phyloP scores from a whole-genome alignment of 2,888 invertebrate species.

The Drosophila merina region DNA sequence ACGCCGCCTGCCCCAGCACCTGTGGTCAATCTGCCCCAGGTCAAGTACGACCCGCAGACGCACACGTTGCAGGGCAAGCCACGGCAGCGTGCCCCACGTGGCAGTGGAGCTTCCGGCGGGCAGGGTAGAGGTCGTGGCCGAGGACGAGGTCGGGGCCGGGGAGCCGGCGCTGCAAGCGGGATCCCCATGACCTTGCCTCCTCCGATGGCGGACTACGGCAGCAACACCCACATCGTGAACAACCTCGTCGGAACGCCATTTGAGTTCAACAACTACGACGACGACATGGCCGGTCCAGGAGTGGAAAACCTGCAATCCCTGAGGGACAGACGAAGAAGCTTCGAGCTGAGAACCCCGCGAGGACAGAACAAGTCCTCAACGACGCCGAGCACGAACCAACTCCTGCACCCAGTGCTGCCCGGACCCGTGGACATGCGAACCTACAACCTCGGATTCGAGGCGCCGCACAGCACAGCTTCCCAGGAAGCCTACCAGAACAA shows the following conservation, averaged over 20 bases:
- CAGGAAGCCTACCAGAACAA: conserved; percentile 87
- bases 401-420: conserved; percentile 89
- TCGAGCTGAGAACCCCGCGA: conserved; percentile 86
- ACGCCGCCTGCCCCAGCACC: conserved; percentile 52
- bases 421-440: conserved; percentile 96
- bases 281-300: conserved; percentile 91
- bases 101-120: conserved; percentile 65
- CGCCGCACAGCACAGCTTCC: conserved; percentile 84
- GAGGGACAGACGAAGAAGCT: conserved; percentile 91
- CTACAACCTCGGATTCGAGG: conserved; percentile 86
- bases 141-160: conserved; percentile 85
- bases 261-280: conserved; percentile 92
- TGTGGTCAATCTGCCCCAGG: conserved; percentile 17
- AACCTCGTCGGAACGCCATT: conserved; percentile 94
- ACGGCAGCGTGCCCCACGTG: conserved; percentile 82
- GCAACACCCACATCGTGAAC: conserved; percentile 87
- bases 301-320: conserved; percentile 91
- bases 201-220: conserved; percentile 84
- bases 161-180: conserved; percentile 74
- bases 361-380: conserved; percentile 51
- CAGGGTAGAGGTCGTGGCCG: conserved; percentile 82
- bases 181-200: conserved; percentile 74
- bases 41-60: conserved; percentile 78
- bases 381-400: conserved; percentile 73
- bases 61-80: conserved; percentile 80